Evolutionary conservation across 2,113 vertebrate species (phyloP).

Genomic region (Sardina pilchardus): DNA sequence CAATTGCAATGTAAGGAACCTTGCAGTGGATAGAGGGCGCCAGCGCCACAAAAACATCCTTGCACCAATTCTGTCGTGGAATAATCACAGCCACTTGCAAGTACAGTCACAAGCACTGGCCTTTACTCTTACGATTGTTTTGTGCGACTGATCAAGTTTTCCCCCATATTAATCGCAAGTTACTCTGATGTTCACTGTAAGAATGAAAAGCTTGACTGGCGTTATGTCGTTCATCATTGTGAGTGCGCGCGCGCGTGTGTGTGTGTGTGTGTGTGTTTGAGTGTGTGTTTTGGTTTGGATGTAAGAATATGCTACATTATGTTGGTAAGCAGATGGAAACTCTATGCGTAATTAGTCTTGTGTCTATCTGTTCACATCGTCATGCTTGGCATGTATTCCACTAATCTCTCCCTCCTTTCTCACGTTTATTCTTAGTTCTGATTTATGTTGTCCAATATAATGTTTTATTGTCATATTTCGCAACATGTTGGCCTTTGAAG

Average conservation of each 20-base stretch:
- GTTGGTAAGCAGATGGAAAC: not conserved
- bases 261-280: not conserved
- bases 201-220: not conserved
- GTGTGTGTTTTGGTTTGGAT: not conserved
- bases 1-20: not conserved
- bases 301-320: not conserved
- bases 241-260: too few species aligned
- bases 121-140: not conserved
- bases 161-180: not conserved
- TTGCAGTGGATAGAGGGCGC: not conserved
- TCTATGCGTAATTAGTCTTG: not conserved
- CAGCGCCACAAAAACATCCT: not conserved
- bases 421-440: not conserved
- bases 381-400: not conserved
- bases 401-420: not conserved
- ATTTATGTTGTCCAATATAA: too few species aligned
- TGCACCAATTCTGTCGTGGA: not conserved
- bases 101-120: not conserved
- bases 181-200: not conserved
- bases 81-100: not conserved
- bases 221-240: too few species aligned
- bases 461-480: too few species aligned
- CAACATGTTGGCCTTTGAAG: too few species aligned
- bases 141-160: not conserved
- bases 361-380: not conserved